Base-by-base conservation (phyloP, 2,113 vertebrate genomes). In the Sterna hirundo region DNA sequence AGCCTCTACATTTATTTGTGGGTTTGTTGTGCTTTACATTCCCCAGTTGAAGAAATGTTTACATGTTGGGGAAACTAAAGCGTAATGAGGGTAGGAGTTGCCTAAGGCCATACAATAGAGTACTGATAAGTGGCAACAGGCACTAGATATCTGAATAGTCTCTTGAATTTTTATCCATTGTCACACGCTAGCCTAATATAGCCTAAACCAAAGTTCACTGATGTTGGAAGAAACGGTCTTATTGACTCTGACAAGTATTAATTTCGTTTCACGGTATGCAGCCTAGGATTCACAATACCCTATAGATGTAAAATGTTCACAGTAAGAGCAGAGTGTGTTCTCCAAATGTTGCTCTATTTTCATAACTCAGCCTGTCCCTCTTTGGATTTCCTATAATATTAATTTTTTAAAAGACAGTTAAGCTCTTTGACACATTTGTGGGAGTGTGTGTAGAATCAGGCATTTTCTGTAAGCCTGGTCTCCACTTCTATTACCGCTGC, bases 221-320 rank as follows among this genome's bases (percentile, higher is more conserved):
- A 17, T 5, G 10, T 52, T 6, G 12, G 49, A 57, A 83, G 66
- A 46, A 80, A 80, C 25, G 30, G 65, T 49, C 58, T 94, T 87
- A 85, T 88, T 85, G 83, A 34, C 78, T 94, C 44, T 85, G 94
- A 87, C 78, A 77, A 47, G 49, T 90, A 76, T 79, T 79, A 87
- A 85, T 91, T 85, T 87, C 65, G 26, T 80, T 87, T 36, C 34
- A 32, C 65, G 61, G 17, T 65, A 7, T 52, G 30, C 26, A 27
- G 47, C 20, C 64, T 29, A 32, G 72, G 72, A 70, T 88, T 42
- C 29, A n/a, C n/a, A 75, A 25, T 32, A 68, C 46, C 40, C 84
- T 54, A 19, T 38, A 92, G n/a, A n/a, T 64, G 46, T 52, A 68
- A 58, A 77, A 69, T 27, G 32, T 58, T 58, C 26, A 40, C 18